These are phyloP conservation scores for Vesta saturnalis DNA, from an alignment of 2,888 invertebrate species.

Conservation along the genomic window DNA sequence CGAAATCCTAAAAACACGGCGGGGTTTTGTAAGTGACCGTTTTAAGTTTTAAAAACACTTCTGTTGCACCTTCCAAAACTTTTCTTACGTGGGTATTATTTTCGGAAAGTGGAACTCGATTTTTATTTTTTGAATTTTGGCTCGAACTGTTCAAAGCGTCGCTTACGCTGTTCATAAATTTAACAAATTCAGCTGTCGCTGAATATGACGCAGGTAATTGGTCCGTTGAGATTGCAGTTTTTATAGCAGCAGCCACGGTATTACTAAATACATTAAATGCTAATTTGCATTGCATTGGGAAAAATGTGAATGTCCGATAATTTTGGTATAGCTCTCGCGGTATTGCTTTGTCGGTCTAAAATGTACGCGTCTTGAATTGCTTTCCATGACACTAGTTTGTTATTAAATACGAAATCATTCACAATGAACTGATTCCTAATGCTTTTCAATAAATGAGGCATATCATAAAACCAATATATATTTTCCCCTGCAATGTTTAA, in stretches of 20 bases:
- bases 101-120: background rate
- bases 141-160: background rate
- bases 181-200: background rate
- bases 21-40: background rate
- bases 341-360: constrained; percentile 2
- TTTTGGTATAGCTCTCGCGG: background rate
- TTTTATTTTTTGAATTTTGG: background rate
- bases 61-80: background rate
- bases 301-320: constrained; percentile 1
- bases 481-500: background rate
- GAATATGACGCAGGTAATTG: background rate
- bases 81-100: background rate
- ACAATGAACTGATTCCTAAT: constrained; percentile 17
- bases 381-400: background rate
- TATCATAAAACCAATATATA: constrained; percentile 19
- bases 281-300: constrained; percentile 18
- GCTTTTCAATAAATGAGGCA: constrained; percentile 16
- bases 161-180: background rate
- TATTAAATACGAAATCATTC: constrained; percentile 27
- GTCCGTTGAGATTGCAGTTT: background rate
- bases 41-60: background rate
- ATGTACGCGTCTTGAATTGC: background rate
- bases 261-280: constrained; percentile 19
- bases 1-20: background rate
- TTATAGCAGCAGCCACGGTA: constrained; percentile 13